A percentile compares a stretch with the other conserved stretches of the same genome.
Evolutionary conservation across 2,888 invertebrate genomes (phyloP).

Genomic region (Nomada ferruginata): DNA sequence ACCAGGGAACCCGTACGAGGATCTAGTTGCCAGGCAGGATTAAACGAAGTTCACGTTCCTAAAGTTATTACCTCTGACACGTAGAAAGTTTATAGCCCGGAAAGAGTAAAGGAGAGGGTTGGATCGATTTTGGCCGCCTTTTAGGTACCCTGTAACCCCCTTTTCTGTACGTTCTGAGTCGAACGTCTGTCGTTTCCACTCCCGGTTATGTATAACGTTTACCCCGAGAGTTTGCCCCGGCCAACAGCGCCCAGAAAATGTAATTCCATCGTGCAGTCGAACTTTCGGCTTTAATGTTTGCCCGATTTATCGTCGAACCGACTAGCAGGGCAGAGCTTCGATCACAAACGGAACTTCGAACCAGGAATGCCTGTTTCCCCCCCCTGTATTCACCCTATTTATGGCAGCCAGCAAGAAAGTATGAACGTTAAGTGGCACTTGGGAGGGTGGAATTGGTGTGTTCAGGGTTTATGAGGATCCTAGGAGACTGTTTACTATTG

Average conservation of each 20-base stretch:
- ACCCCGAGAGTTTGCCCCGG: constrained; percentile 39
- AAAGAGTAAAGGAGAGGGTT: not conserved
- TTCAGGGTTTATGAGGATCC: not conserved
- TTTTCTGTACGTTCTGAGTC: not conserved
- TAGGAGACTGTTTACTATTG: not conserved
- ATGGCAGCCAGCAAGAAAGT: not conserved
- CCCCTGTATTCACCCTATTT: constrained; percentile 1
- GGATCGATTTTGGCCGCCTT: constrained; percentile 49
- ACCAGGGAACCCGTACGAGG: constrained; percentile 10
- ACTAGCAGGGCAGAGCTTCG: constrained; percentile 14
- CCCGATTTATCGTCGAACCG: constrained; percentile 44
- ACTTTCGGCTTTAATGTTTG: constrained; percentile 53
- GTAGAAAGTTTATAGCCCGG: constrained; percentile 56
- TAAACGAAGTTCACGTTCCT: constrained; percentile 49
- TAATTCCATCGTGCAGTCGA: constrained; percentile 49
- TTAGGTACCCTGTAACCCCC: not conserved
- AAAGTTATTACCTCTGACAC: constrained; percentile 58
- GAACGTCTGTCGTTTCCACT: constrained; percentile 46
- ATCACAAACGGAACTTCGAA: not conserved
- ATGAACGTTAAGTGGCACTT: not conserved
- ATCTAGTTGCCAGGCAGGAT: constrained; percentile 39
- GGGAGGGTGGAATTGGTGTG: not conserved
- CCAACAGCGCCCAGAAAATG: constrained; percentile 52
- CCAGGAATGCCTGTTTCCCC: not conserved
- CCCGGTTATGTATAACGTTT: constrained; percentile 57